Base-by-base conservation (phyloP, 2,113 vertebrate species). In the Passer domesticus region DNA sequence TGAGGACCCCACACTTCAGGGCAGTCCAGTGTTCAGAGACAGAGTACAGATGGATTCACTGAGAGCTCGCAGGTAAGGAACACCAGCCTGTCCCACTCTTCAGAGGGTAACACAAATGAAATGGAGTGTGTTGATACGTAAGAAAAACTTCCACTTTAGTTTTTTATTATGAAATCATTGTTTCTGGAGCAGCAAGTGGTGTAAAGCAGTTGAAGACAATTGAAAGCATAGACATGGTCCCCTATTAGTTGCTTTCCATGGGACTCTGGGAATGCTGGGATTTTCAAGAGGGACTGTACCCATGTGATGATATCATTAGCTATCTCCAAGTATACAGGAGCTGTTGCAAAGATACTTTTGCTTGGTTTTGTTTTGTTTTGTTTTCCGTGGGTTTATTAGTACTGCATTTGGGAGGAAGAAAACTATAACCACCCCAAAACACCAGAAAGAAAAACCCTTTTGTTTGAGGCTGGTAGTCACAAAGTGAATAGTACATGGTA, bases 101-200 rank as follows among this genome's bases (percentile, higher is more conserved):
- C 30, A 33, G 35, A 87, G 35, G 25, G 47, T 20, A 70, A 67
- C 43, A 73, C 17, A 41, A 50, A 55, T 59, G 17, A 79, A 73
- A 43, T 7, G 1, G 33, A 76, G 8, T n/a, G 11, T 0, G 0
- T 50, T 68, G 33, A 62, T 39, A 22, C 0, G 21, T 55, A 25
- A 6, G 82, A 46, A 43, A 4, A 11, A 22, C 11, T 72, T 72
- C 5, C 7, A 12, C 18, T 91, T 63, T 3, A 35, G 4, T 22
- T 83, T 76, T 78, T 70, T 22, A 18, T 52, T 78, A 44, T 21
- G 17, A 59, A 55, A 18, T 39, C 0, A 28, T 14, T 67, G 23
- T 76, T 94, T 85, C 50, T 79, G 44, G 53, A 88, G 39, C 47
- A 84, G 46, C 43, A 41, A 16, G 11, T 55, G 10, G 20, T 28